Conservation (phyloP, 2,797 vertebrate genomes). For the Clarias pachynema region DNA sequence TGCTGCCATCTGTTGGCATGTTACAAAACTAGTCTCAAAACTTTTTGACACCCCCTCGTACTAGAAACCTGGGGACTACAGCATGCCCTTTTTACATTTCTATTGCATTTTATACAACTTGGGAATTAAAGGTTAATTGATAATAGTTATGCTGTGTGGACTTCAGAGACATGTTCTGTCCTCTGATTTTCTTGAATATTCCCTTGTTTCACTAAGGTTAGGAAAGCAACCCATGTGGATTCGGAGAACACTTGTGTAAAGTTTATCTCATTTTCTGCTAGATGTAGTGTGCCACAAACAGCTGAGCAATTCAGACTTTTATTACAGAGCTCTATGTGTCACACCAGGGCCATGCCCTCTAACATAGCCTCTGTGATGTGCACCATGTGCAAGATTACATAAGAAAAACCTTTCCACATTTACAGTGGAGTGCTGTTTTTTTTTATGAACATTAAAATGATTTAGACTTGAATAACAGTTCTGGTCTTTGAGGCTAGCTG, state of each 20-base stretch:
- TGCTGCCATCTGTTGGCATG: no score
- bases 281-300: constrained; percentile 76
- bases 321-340: constrained; percentile 75
- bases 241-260: constrained; percentile 72
- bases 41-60: no score
- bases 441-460: neutral
- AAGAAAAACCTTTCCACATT: constrained; percentile 71
- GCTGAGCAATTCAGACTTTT: constrained; percentile 78
- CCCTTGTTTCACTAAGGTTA: constrained; percentile 78
- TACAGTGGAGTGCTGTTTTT: constrained; percentile 73
- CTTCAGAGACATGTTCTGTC: constrained; percentile 63
- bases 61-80: neutral
- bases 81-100: neutral
- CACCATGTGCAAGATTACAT: constrained; percentile 78
- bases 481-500: neutral
- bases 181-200: constrained; percentile 68
- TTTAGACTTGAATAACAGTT: neutral
- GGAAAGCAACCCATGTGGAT: constrained; percentile 78
- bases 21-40: no score
- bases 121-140: neutral
- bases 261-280: constrained; percentile 78
- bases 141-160: neutral
- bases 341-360: constrained; percentile 68
- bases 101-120: neutral
- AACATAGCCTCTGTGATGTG: constrained; percentile 72